Conservation (phyloP, 2,888 invertebrate genomes). For the Endotricha flammealis region DNA sequence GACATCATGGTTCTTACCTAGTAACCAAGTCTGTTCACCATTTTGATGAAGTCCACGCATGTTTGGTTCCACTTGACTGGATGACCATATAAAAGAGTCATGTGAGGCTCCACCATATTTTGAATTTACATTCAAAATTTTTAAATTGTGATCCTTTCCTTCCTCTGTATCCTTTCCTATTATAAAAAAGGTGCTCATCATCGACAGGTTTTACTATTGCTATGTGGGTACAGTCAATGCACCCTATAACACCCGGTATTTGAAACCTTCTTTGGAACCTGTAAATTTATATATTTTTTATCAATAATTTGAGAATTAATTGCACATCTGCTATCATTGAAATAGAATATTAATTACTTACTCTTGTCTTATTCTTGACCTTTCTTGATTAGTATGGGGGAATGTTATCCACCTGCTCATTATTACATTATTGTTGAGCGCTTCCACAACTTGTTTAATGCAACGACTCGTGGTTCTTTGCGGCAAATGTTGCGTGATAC, state of each 20-base stretch:
- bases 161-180: conserved; percentile 24
- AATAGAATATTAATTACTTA: conserved; percentile 6
- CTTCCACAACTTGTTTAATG: conserved; percentile 19
- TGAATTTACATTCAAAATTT: conserved; percentile 13
- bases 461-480: conserved; percentile 20
- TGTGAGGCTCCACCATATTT: conserved; percentile 19
- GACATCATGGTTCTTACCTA: conserved; percentile 19
- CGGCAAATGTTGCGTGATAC: conserved; percentile 15
- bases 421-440: conserved; percentile 12
- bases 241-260: conserved; percentile 19
- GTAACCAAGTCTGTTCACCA: conserved; percentile 19
- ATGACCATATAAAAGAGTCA: conserved; percentile 19
- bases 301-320: background rate
- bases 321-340: background rate
- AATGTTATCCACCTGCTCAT: conserved; percentile 13
- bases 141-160: conserved; percentile 11
- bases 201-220: conserved; percentile 18
- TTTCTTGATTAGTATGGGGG: conserved; percentile 15
- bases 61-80: conserved; percentile 14
- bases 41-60: conserved; percentile 17
- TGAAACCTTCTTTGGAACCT: conserved; percentile 19
- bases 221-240: conserved; percentile 23
- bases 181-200: conserved; percentile 22
- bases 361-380: conserved; percentile 14
- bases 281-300: conserved; percentile 8